Base-by-base conservation (phyloP, 2,888 invertebrate genomes). In the Apoderus coryli region DNA sequence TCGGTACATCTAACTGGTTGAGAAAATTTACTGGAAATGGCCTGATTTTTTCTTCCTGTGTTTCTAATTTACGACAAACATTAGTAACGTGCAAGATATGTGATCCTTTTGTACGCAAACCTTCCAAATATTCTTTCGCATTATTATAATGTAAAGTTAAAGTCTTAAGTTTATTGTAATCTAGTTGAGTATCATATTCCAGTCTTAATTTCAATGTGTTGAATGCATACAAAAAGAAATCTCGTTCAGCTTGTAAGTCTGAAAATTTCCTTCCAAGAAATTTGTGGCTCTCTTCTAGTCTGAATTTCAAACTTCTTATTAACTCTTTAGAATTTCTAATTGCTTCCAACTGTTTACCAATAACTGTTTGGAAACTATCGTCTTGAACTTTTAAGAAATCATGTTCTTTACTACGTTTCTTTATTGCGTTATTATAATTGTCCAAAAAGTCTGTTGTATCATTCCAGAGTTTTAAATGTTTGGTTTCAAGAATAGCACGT, bases 1-100 rank as follows among this genome's bases (percentile, higher is more conserved):
- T 34, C 1, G 12, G 16, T 13, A 28, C 34, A 4, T 29, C 19
- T 14, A 34, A 29, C 16, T 39, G 38, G 11, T 25, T 34, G 5
- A 33, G 10, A 10, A 31, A 29, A 10, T 33, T 36, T 3, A 31
- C 30, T 5, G 50, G 52, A 42, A 53, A 56, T 3, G 61, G 57
- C 14, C 60, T 38, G 24, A 64, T 52, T 43, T 67, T 64, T 42
- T 75, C 73, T 0, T 63, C 59, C 25, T 67, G 61, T 0, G 70
- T 69, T 48, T 80, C 79, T 35, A 73, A 66, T 47, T 75, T 76
- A 27, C 65, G 58, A 41, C 79, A 81, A 29, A 76, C 67, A 19
- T 65, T 62, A 0, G 67, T 59, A 33, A 79, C 50, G 41, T 71
- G 69, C 15, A 68, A 46, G n/a, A 80, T 56, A 11, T 64, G 65